Percentiles rank a stretch among this genome's conserved stretches.
phyloP scores from a whole-genome alignment of 2,888 invertebrate species.

The Aethes cnicana region DNA sequence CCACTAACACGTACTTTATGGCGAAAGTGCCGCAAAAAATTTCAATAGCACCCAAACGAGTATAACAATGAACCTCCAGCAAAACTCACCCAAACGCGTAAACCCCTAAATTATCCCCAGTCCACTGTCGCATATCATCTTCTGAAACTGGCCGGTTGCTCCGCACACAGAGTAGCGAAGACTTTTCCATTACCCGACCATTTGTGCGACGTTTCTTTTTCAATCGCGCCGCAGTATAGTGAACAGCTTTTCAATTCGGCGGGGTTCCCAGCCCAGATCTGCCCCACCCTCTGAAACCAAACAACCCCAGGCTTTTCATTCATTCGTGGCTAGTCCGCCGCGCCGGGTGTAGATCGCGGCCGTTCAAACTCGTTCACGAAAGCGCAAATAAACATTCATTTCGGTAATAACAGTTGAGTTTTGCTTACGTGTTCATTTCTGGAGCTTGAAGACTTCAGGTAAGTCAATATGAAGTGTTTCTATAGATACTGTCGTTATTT shows the following conservation, averaged over 20 bases:
- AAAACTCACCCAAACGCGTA: conserved; percentile 32
- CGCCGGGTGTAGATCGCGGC: conserved; percentile 45
- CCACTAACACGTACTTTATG: conserved; percentile 24
- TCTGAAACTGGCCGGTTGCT: conserved; percentile 41
- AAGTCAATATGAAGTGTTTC: conserved; percentile 6
- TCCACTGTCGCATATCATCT: conserved; percentile 17
- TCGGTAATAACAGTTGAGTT: conserved; percentile 31
- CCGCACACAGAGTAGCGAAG: conserved; percentile 49
- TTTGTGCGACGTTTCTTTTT: conserved; percentile 38
- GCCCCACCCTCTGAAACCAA: conserved; percentile 65
- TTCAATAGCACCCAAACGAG: conserved; percentile 33
- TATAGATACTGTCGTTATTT: not conserved
- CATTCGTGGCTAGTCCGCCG: conserved; percentile 58
- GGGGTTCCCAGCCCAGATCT: conserved; percentile 45
- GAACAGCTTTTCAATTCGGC: conserved; percentile 42
- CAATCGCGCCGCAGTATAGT: conserved; percentile 22
- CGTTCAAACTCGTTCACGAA: conserved; percentile 19
- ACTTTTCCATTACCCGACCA: conserved; percentile 56
- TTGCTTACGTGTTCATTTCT: conserved; percentile 6
- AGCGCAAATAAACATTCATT: conserved; percentile 62
- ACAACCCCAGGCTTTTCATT: conserved; percentile 69
- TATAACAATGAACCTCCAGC: conserved; percentile 34
- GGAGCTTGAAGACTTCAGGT: conserved; percentile 13
- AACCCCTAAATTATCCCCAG: not conserved
- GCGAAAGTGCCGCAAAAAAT: conserved; percentile 31